phyloP scores from a whole-genome alignment of 2,888 invertebrate genomes.

The Lasioglossum villosulum region DNA sequence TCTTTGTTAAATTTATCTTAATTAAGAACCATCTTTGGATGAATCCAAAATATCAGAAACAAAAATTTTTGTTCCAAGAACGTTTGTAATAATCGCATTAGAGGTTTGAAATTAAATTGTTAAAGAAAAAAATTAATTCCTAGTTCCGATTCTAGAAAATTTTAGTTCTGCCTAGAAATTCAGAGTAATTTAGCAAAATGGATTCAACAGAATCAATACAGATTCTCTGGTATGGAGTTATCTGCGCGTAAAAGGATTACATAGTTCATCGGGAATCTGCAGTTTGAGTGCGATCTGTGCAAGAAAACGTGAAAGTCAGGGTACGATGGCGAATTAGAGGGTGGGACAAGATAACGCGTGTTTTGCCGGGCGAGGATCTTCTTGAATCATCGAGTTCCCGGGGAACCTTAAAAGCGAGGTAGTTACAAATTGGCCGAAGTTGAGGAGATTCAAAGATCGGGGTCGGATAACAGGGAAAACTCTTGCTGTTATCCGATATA shows the following conservation, averaged over 20 bases:
- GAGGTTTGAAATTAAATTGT: neutral
- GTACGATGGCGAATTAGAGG: neutral
- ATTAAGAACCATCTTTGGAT: too few species aligned
- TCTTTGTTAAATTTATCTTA: too few species aligned
- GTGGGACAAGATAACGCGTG: slow-evolving; percentile 9
- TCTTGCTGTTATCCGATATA: slow-evolving; percentile 64
- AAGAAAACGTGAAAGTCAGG: neutral
- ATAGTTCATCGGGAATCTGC: neutral
- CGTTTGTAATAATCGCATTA: neutral
- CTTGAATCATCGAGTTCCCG: slow-evolving; percentile 17
- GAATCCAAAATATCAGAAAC: neutral
- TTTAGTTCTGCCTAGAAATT: too few species aligned
- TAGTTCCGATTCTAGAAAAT: neutral
- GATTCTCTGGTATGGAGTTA: neutral
- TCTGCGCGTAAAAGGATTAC: neutral
- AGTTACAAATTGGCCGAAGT: slow-evolving; percentile 56
- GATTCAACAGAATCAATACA: too few species aligned
- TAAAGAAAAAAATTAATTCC: neutral
- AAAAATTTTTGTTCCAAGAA: neutral
- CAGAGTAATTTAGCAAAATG: neutral
- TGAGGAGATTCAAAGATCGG: slow-evolving; percentile 60
- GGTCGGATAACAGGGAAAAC: slow-evolving; percentile 54
- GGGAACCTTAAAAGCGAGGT: slow-evolving; percentile 14
- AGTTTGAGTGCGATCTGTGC: neutral
- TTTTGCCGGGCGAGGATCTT: slow-evolving; percentile 7